Conservation (phyloP, 2,113 vertebrate species). For the Hypomesus transpacificus region DNA sequence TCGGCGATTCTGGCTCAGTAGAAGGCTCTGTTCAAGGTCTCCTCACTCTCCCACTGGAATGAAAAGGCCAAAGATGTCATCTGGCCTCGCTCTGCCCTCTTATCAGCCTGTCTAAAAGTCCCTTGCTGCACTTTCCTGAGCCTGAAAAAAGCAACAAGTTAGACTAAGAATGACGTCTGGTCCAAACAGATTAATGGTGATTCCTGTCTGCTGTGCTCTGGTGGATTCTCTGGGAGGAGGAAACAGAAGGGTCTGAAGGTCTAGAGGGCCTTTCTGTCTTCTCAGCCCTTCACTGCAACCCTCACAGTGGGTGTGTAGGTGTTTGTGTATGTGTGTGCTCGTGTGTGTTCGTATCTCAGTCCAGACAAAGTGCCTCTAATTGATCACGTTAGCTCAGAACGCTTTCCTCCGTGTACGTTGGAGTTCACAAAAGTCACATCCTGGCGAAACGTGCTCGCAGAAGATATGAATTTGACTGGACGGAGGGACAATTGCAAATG, state of each 20-base stretch:
- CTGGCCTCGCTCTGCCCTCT: constrained; percentile 24
- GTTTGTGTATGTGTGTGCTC: not conserved
- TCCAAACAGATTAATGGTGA: constrained; percentile 52
- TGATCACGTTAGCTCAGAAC: constrained; percentile 26
- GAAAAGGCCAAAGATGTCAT: constrained; percentile 36
- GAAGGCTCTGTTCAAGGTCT: constrained; percentile 25
- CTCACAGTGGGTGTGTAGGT: not conserved
- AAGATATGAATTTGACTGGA: constrained; percentile 44
- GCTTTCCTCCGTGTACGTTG: constrained; percentile 21
- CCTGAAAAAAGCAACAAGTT: constrained; percentile 29
- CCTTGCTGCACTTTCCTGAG: constrained; percentile 13
- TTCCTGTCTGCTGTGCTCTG: constrained; percentile 19
- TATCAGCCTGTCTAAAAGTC: constrained; percentile 25
- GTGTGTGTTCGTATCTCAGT: not conserved
- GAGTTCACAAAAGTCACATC: constrained; percentile 60
- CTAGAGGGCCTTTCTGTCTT: constrained; percentile 24
- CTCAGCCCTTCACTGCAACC: no score
- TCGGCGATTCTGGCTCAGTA: constrained; percentile 29
- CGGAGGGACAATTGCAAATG: constrained; percentile 38
- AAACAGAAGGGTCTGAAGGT: constrained; percentile 34
- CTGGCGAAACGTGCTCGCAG: constrained; percentile 41
- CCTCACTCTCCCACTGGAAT: constrained; percentile 10
- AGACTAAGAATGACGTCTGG: constrained; percentile 41
- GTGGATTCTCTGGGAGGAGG: constrained; percentile 33
- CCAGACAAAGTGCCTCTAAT: constrained; percentile 38